A percentile compares a stretch with the other conserved stretches of the same genome.
phyloP scores from a whole-genome alignment of 2,113 vertebrate species.

The Elanus axillaris region DNA sequence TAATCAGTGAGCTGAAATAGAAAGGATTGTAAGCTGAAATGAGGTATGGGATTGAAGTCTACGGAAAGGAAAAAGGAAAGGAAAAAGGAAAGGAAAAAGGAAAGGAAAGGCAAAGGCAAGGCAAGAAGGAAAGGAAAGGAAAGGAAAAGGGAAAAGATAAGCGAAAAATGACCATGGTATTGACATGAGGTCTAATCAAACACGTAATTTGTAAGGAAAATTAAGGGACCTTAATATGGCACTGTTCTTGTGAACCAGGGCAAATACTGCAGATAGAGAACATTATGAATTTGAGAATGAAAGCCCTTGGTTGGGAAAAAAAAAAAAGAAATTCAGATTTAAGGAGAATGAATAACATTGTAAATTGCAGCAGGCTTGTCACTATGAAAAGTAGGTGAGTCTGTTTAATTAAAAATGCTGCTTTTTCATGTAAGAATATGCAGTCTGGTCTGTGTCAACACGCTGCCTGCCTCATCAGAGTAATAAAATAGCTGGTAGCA shows the following conservation, averaged over 20 bases:
- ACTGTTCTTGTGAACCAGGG: neutral
- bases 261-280: neutral
- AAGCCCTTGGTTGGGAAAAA: neutral
- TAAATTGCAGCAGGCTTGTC: neutral
- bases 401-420: slow-evolving; percentile 26
- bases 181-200: neutral
- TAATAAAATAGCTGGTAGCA: neutral
- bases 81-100: too few species aligned
- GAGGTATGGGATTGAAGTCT: neutral
- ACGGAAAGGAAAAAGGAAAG: neutral
- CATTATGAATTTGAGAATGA: neutral
- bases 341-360: neutral
- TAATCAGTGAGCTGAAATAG: neutral
- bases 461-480: neutral
- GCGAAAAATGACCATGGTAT: neutral
- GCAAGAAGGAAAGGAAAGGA: too few species aligned
- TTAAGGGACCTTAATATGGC: neutral
- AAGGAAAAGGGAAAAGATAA: neutral
- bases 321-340: neutral
- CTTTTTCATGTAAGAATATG: neutral
- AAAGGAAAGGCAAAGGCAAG: too few species aligned
- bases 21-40: neutral
- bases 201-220: neutral
- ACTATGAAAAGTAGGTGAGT: neutral
- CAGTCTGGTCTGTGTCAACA: neutral